These are phyloP conservation scores for Neosalanx taihuensis DNA, from an alignment of 2,797 vertebrate genomes.

Conservation along the genomic window DNA sequence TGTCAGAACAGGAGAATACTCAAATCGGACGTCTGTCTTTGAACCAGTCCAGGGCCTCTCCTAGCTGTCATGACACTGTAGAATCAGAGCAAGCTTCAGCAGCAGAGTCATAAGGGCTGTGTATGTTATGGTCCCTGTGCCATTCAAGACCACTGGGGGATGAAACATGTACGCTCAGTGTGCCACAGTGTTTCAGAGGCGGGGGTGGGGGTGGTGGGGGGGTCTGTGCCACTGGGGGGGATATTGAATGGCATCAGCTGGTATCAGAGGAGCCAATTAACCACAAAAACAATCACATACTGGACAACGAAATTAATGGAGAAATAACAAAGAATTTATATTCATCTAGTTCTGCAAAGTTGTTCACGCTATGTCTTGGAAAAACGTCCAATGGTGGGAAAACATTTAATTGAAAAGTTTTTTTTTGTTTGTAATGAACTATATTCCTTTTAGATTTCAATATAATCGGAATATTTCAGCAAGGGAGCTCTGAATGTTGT, in stretches of 20 bases:
- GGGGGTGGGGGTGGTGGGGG: constrained; percentile 27
- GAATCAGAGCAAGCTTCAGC: constrained; percentile 64
- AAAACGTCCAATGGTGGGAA: constrained; percentile 36
- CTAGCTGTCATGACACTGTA: constrained; percentile 64
- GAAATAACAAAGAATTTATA: constrained; percentile 76
- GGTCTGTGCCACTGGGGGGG: constrained; percentile 70
- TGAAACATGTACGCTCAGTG: constrained; percentile 76
- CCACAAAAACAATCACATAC: constrained; percentile 79
- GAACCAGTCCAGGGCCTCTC: background rate
- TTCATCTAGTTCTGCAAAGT: constrained; percentile 46
- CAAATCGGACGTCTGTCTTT: no score
- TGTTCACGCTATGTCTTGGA: constrained; percentile 55
- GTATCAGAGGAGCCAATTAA: constrained; percentile 68
- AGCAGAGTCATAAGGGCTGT: constrained; percentile 66
- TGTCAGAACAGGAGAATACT: no score
- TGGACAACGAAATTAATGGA: constrained; percentile 79
- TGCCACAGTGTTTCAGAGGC: constrained; percentile 78
- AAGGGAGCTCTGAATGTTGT: background rate
- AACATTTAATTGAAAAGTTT: constrained; percentile 18
- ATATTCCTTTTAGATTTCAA: constrained; percentile 4
- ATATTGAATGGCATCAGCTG: constrained; percentile 76
- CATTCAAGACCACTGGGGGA: constrained; percentile 77
- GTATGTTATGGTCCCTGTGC: constrained; percentile 71
- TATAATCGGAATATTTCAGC: background rate
- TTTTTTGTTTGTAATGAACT: no score